Conservation (phyloP, 2,888 invertebrate genomes). For the Nephrotoma appendiculata region DNA sequence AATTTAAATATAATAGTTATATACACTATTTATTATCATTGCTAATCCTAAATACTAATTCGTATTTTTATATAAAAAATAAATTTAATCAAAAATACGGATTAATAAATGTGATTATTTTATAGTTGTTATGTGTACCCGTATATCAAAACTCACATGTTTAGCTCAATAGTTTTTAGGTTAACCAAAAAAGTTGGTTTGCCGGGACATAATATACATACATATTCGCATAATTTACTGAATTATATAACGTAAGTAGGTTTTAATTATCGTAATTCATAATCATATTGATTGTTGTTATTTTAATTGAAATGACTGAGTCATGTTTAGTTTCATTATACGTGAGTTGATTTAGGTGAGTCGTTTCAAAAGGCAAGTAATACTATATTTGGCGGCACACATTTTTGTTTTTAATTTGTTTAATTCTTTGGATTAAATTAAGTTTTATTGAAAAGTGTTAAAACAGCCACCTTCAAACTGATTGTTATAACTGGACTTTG, state of each 20-base stretch:
- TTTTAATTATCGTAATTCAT: background rate
- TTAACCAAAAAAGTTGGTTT: background rate
- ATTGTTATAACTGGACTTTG: background rate
- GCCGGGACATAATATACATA: too few species aligned
- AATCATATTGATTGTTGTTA: background rate
- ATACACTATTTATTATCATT: background rate
- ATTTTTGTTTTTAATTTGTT: background rate
- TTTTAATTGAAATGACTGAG: background rate
- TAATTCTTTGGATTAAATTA: background rate
- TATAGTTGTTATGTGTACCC: background rate
- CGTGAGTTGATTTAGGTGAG: background rate
- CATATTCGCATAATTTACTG: background rate
- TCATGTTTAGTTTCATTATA: background rate
- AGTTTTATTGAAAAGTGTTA: background rate
- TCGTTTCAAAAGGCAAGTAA: background rate
- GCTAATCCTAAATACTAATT: background rate
- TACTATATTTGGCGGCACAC: background rate
- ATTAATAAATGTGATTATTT: background rate
- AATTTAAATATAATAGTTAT: background rate
- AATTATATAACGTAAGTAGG: background rate
- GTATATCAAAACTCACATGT: background rate
- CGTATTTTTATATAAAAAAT: background rate
- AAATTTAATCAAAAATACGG: background rate
- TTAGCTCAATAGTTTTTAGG: background rate
- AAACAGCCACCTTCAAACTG: background rate